These are phyloP conservation scores for Coilia nasus DNA, from an alignment of 2,797 vertebrate species.

Conservation along the genomic window DNA sequence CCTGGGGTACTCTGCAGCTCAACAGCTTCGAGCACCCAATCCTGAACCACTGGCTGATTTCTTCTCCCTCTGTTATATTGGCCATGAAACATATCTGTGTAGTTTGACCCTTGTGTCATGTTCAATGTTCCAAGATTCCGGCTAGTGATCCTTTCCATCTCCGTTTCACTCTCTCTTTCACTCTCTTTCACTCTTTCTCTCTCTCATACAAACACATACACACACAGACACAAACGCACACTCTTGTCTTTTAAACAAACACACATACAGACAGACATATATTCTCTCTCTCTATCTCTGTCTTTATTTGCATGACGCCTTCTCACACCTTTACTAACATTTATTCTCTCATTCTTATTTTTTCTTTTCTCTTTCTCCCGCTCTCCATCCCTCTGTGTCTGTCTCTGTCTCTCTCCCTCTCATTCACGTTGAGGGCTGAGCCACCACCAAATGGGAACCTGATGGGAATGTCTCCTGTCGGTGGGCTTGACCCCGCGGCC, in stretches of 20 bases:
- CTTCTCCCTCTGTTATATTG: constrained; percentile 33
- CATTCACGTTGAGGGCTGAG: constrained; percentile 17
- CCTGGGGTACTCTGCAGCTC: constrained; percentile 19
- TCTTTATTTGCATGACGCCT: no score
- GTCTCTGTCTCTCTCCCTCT: background rate
- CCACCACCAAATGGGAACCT: constrained; percentile 45
- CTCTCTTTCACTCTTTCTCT: background rate
- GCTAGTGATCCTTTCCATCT: background rate
- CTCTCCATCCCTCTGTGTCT: background rate
- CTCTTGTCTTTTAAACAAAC: no score
- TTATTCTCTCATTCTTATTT: background rate
- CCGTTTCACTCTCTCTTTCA: background rate
- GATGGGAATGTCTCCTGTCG: constrained; percentile 44
- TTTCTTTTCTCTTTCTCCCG: background rate
- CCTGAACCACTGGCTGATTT: constrained; percentile 15
- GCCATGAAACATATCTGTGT: constrained; percentile 35
- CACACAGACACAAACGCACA: background rate
- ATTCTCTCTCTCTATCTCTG: no score
- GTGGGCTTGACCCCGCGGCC: constrained; percentile 27
- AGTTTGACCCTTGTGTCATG: background rate
- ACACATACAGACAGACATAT: background rate
- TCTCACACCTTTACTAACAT: constrained; percentile 10
- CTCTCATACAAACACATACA: background rate
- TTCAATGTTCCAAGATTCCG: constrained; percentile 26
- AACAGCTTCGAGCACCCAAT: constrained; percentile 9